phyloP scores from a whole-genome alignment of 1,140 invertebrate species.

The Drosophila auraria region DNA sequence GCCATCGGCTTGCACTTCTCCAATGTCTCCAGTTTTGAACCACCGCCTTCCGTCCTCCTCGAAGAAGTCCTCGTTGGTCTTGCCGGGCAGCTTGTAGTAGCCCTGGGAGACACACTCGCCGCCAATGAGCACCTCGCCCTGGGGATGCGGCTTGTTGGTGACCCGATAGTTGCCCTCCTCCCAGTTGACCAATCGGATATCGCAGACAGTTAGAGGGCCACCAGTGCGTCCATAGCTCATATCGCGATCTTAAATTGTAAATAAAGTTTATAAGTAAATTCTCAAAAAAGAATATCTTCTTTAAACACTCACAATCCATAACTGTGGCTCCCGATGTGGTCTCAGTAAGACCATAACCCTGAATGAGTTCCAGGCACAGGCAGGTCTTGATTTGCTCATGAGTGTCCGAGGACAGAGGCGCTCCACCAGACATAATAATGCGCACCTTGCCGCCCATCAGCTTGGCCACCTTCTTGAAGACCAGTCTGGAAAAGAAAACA shows the following conservation, averaged over 20 bases:
- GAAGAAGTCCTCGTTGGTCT: constrained; percentile 96
- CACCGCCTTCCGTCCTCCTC: constrained; percentile 92
- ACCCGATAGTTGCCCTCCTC: constrained; percentile 97
- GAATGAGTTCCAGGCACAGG: constrained; percentile 95
- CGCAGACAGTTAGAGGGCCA: constrained; percentile 93
- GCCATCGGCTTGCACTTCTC: constrained; percentile 96
- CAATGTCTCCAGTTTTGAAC: constrained; percentile 99
- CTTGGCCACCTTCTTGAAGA: constrained; percentile 92
- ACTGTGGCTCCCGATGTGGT: constrained; percentile 97
- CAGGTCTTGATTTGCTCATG: constrained; percentile 97
- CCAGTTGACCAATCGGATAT: constrained; percentile 96
- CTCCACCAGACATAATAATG: constrained; percentile 95
- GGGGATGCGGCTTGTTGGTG: constrained; percentile 95
- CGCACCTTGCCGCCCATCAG: constrained; percentile 95
- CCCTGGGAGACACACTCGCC: constrained; percentile 96
- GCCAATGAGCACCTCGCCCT: constrained; percentile 97
- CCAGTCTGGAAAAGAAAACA: constrained; percentile 80
- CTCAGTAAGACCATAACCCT: constrained; percentile 99
- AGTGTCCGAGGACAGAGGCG: constrained; percentile 97
- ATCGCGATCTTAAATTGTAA: constrained; percentile 61
- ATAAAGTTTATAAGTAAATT: neutral
- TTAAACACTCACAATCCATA: constrained; percentile 89
- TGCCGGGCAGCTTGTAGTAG: constrained; percentile 96
- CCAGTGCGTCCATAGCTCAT: constrained; percentile 92
- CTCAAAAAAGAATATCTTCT: too few species aligned